Percentiles rank a stretch among this genome's conserved stretches.
Conservation (phyloP, 2,888 invertebrate genomes). For the Watsonalla cultraria region DNA sequence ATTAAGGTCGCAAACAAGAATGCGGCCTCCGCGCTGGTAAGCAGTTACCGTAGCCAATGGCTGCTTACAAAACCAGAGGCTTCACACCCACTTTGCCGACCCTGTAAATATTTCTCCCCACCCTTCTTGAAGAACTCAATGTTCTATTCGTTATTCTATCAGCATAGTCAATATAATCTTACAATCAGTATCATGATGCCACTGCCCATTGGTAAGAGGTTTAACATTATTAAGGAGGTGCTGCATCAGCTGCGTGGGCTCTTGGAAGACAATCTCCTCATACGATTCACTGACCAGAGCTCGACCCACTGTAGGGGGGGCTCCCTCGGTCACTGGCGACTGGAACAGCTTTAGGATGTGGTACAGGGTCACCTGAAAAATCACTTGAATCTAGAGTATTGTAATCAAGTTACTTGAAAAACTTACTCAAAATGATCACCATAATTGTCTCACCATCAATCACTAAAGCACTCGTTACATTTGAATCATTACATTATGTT, state of each 20-base stretch:
- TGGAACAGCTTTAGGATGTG: slow-evolving; percentile 97
- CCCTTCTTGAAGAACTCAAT: not conserved
- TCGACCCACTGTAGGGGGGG: slow-evolving; percentile 64
- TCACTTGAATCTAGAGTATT: not conserved
- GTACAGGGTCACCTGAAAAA: slow-evolving; percentile 93
- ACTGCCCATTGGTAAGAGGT: slow-evolving; percentile 84
- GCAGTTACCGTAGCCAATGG: not conserved
- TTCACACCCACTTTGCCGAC: too few species aligned
- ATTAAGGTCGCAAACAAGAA: too few species aligned
- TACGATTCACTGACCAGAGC: slow-evolving; percentile 94
- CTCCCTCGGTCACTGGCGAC: slow-evolving; percentile 80
- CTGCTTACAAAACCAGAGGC: not conserved
- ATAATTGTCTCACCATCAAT: too few species aligned
- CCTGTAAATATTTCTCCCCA: too few species aligned
- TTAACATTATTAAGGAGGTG: slow-evolving; percentile 88
- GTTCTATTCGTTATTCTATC: not conserved
- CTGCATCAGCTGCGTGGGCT: slow-evolving; percentile 94
- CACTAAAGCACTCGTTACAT: too few species aligned
- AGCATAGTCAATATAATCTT: slow-evolving; percentile 45
- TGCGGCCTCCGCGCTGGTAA: too few species aligned
- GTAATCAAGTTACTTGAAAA: too few species aligned
- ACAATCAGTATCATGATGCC: slow-evolving; percentile 95
- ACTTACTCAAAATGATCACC: not conserved
- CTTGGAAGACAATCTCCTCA: slow-evolving; percentile 97
- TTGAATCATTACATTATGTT: too few species aligned